Evolutionary conservation across 2,113 vertebrate genomes (phyloP), one percentile per base, ranked within the genome.

Genomic region (Rhea pennata): DNA sequence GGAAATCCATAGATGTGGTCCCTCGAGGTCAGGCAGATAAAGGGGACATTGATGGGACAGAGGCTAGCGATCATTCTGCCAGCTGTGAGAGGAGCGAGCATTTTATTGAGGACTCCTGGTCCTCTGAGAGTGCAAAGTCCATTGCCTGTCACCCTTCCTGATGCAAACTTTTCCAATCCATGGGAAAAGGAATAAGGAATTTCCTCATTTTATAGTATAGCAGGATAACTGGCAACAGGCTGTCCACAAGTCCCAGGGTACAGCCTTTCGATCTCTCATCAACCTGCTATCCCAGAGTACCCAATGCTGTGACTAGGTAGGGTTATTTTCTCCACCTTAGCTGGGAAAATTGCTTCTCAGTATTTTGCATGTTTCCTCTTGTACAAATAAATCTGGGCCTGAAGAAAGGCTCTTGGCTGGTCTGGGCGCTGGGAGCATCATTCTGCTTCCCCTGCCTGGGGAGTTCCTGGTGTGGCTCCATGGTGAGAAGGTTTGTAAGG

Each of bases 171-270:
- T 91, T 87, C 74, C 29, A 79, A 93, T 82, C 87, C 51, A 23
- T 0, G 8, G 42, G 75, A 89, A 95, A 93, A 79, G 89, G 79
- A 95, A 90, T 92, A 95, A 94, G 84, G 87, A 93, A 50, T 95
- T 96, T 89, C 91, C 91, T 95, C n/a, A 24, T 15, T 50, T 95
- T 79, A 88, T 85, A 51, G 22, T 24, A 22, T 42, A 62, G 17
- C 33, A 53, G 65, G 51, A 5, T 22, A 54, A 53, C 21, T 23
- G 56, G 36, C 0, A 5, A 27, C 40, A 36, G 50, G 8, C 36
- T 84, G 51, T 24, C 17, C 50, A 13, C 0, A 2, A 44, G 71
- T 33, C 66, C 80, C 76, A 33, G 51, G 15, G 16, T 46, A n/a
- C 42, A 53, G 23, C n/a, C n/a, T 39, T 73, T 26, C 29, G 70